phyloP scores from a whole-genome alignment of 2,797 vertebrate species.

The Hoplostethus mediterraneus region DNA sequence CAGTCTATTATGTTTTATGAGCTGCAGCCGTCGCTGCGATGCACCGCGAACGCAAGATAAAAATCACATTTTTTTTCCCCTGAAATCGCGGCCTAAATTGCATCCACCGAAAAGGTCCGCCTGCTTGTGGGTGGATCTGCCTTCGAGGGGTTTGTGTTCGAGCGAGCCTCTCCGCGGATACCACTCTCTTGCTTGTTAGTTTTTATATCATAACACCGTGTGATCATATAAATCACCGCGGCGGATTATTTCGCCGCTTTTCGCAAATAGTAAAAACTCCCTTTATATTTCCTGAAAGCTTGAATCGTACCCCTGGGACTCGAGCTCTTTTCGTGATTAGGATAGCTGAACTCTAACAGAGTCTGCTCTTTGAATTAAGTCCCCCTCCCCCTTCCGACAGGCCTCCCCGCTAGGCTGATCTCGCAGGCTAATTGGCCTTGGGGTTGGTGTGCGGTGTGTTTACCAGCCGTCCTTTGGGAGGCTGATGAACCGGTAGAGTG shows the following conservation, averaged over 20 bases:
- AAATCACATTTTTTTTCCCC: constrained; percentile 24
- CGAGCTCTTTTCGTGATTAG: constrained; percentile 76
- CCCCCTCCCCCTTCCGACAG: constrained; percentile 62
- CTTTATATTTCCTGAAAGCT: constrained; percentile 71
- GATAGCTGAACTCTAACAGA: constrained; percentile 71
- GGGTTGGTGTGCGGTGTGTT: constrained; percentile 77
- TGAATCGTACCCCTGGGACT: constrained; percentile 62
- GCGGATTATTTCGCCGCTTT: constrained; percentile 38
- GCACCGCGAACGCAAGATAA: constrained; percentile 16
- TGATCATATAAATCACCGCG: constrained; percentile 57
- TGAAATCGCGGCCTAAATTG: constrained; percentile 13
- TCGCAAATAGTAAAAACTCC: constrained; percentile 61
- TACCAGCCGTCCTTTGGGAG: constrained; percentile 69
- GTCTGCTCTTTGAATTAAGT: constrained; percentile 79
- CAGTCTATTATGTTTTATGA: constrained; percentile 32
- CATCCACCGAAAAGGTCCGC: background rate
- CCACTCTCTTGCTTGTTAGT: constrained; percentile 36
- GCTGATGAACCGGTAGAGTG: constrained; percentile 53
- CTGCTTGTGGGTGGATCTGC: constrained; percentile 54
- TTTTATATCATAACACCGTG: constrained; percentile 41
- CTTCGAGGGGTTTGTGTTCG: constrained; percentile 46
- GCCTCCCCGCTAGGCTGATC: constrained; percentile 66
- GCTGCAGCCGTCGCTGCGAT: constrained; percentile 11
- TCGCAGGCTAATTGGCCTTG: constrained; percentile 79
- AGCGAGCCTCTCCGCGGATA: constrained; percentile 37